Percentiles rank a stretch among this genome's conserved stretches.
These are phyloP conservation scores for Uromys caudimaculatus DNA, from an alignment of 2,797 vertebrate species.

Conservation along the genomic window DNA sequence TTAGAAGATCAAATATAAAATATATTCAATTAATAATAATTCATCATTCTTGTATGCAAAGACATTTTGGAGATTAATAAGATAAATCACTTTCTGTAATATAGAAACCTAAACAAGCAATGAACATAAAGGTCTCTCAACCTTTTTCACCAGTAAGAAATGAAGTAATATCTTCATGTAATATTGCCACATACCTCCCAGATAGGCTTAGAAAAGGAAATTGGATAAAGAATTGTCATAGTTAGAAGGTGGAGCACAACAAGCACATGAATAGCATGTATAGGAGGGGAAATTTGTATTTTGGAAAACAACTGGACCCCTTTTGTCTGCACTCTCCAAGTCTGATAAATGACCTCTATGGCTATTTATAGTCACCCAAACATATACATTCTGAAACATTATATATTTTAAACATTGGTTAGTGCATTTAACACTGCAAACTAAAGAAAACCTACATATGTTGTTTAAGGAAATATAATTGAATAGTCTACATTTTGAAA, in stretches of 20 bases:
- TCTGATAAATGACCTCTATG: not conserved
- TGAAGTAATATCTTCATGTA: not conserved
- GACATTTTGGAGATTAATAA: not conserved
- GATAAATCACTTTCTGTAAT: not conserved
- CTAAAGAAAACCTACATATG: not conserved
- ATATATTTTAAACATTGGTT: not conserved
- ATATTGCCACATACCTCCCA: not conserved
- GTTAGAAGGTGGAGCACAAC: not conserved
- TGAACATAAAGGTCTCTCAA: not conserved
- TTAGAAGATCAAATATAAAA: not conserved
- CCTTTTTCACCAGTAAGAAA: not conserved
- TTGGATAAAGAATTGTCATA: not conserved
- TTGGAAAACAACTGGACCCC: not conserved
- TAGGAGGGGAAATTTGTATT: not conserved
- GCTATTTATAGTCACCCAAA: not conserved
- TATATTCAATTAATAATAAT: not conserved
- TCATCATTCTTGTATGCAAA: not conserved
- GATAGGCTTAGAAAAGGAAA: not conserved
- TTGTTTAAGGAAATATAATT: not conserved
- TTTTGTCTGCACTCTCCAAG: not conserved
- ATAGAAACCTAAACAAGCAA: not conserved
- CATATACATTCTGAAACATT: not conserved
- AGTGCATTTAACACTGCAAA: slow-evolving; percentile 6
- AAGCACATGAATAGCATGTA: not conserved
- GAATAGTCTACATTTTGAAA: not conserved